phyloP scores from a whole-genome alignment of 2,888 invertebrate species.

The Dugesia japonica region DNA sequence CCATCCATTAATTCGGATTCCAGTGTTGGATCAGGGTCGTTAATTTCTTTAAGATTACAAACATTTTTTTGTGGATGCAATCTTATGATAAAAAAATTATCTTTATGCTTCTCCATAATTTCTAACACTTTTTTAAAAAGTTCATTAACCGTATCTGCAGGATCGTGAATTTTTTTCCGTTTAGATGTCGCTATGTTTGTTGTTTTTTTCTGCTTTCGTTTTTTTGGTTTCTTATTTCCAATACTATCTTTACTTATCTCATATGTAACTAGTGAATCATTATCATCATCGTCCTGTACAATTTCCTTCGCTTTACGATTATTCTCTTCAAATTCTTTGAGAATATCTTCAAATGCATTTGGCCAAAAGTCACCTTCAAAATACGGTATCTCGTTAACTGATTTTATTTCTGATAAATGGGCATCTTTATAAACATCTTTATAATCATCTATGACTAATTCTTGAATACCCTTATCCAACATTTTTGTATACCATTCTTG shows the following conservation, averaged over 20 bases:
- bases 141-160: conserved; percentile 56
- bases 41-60: conserved; percentile 69
- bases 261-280: conserved; percentile 38
- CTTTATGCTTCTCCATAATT: conserved; percentile 35
- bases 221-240: conserved; percentile 32
- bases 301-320: conserved; percentile 64
- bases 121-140: conserved; percentile 85
- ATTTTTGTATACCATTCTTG: conserved; percentile 99
- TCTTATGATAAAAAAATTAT: conserved; percentile 93
- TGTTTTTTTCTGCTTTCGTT: conserved; percentile 34
- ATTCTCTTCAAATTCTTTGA: conserved; percentile 55
- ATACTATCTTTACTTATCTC: conserved; percentile 34
- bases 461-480: conserved; percentile 84
- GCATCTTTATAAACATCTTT: conserved; percentile 52
- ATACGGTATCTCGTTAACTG: conserved; percentile 46
- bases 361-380: conserved; percentile 85
- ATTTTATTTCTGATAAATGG: conserved; percentile 60
- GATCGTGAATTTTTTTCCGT: conserved; percentile 86
- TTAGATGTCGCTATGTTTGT: conserved; percentile 58
- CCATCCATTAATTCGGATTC: conserved; percentile 98
- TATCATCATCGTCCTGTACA: conserved; percentile 47
- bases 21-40: conserved; percentile 77
- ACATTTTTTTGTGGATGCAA: conserved; percentile 85
- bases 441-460: conserved; percentile 91
- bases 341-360: conserved; percentile 93